Conservation (phyloP, 30 jellyfish, hydroid and myxozoan genomes). For the Calvadosia cruxmelitensis region DNA sequence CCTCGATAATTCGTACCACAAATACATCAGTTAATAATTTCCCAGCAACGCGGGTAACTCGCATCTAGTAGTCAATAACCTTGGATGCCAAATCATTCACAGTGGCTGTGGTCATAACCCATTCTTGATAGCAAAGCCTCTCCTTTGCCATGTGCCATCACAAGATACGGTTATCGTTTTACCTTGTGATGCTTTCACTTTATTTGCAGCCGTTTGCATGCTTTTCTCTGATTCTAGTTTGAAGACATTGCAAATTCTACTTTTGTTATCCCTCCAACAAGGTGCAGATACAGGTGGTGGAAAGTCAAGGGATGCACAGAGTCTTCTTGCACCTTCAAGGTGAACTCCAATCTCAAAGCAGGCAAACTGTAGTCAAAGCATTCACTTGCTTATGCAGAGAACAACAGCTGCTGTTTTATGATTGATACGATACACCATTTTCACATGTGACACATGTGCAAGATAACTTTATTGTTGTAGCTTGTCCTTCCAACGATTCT, state of each 20-base stretch:
- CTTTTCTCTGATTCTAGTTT: neutral
- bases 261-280: constrained; percentile 5
- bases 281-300: constrained; percentile 8
- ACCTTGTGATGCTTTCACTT: neutral
- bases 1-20: too few relatives aligned
- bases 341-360: constrained; percentile 4
- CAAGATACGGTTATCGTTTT: constrained; percentile 5
- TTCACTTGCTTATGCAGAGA: too few relatives aligned
- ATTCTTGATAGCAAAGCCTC: constrained; percentile 7
- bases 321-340: constrained; percentile 13
- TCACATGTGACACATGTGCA: too few relatives aligned
- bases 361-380: constrained; percentile 21
- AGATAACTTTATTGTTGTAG: too few relatives aligned
- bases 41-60: too few relatives aligned
- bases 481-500: too few relatives aligned
- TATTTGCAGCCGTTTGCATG: constrained; percentile 1
- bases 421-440: too few relatives aligned
- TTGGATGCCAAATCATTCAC: neutral
- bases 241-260: constrained; percentile 6
- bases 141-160: constrained; percentile 1
- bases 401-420: too few relatives aligned
- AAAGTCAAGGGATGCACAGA: constrained; percentile 9
- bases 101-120: neutral
- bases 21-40: too few relatives aligned
- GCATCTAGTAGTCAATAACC: too few relatives aligned